Percentiles rank a stretch among this genome's conserved stretches.
Conservation (phyloP, 2,113 vertebrate genomes). For the Tachysurus vachellii region DNA sequence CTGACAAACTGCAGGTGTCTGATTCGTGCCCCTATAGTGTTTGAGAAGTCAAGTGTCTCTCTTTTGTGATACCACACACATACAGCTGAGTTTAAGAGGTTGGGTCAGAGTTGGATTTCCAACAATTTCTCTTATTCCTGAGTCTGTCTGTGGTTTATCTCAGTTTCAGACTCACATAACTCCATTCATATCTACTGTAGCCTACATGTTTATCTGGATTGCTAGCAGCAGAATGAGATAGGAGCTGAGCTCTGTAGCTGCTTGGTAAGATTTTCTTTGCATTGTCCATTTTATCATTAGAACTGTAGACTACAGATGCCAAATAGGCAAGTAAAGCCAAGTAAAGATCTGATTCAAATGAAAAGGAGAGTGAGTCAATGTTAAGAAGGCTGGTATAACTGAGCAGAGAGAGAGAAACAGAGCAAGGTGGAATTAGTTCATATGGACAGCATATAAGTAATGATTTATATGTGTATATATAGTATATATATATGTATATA, state of each 20-base stretch:
- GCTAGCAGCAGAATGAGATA: too few species aligned
- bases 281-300: too few species aligned
- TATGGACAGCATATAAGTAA: neutral
- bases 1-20: neutral
- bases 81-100: neutral
- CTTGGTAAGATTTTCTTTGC: too few species aligned
- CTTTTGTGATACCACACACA: neutral
- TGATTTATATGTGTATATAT: too few species aligned
- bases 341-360: too few species aligned
- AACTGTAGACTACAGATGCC: too few species aligned
- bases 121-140: neutral
- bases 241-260: too few species aligned
- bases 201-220: neutral
- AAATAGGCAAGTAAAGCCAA: too few species aligned
- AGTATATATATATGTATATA: too few species aligned
- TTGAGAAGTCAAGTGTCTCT: neutral
- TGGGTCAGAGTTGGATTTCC: neutral
- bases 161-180: neutral
- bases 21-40: neutral
- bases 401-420: neutral
- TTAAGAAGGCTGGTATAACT: too few species aligned
- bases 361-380: too few species aligned
- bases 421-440: neutral
- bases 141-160: too few species aligned
- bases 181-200: neutral